Evolutionary conservation across 2,113 vertebrate genomes (phyloP).

Genomic region (Cephalopterus ornatus): DNA sequence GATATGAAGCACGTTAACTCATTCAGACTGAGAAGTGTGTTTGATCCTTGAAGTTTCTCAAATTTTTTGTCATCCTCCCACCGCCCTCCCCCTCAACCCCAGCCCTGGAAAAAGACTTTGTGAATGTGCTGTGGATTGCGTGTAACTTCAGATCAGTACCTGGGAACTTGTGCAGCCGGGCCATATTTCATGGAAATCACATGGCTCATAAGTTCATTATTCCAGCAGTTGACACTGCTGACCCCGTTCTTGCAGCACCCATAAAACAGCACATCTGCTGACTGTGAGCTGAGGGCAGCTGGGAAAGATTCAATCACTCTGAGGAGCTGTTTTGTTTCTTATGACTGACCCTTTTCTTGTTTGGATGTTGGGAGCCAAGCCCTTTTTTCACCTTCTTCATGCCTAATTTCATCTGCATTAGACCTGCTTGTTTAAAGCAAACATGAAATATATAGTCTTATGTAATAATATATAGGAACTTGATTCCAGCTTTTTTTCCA

Average conservation of each 20-base stretch:
- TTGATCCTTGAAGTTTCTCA: neutral
- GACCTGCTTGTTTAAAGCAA: neutral
- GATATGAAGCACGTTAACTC: neutral
- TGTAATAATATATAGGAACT: neutral
- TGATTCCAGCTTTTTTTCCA: neutral
- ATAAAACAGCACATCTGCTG: fast-evolving
- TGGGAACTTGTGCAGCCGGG: neutral
- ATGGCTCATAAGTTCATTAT: neutral
- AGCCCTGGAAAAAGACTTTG: neutral
- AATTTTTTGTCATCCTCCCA: neutral
- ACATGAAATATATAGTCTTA: neutral
- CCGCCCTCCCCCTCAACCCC: neutral
- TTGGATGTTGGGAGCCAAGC: neutral
- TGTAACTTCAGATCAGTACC: neutral
- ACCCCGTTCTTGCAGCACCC: neutral
- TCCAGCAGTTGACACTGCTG: neutral
- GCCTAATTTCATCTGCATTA: neutral
- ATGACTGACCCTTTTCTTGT: neutral
- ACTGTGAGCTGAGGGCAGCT: neutral
- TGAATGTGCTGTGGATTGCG: neutral
- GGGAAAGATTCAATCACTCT: neutral
- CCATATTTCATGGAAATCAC: neutral
- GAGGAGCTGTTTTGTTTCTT: neutral
- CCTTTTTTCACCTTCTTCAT: neutral
- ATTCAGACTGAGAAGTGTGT: neutral